Evolutionary conservation across 1,140 invertebrate species (phyloP).

Genomic region (Tetragonula clypearis): DNA sequence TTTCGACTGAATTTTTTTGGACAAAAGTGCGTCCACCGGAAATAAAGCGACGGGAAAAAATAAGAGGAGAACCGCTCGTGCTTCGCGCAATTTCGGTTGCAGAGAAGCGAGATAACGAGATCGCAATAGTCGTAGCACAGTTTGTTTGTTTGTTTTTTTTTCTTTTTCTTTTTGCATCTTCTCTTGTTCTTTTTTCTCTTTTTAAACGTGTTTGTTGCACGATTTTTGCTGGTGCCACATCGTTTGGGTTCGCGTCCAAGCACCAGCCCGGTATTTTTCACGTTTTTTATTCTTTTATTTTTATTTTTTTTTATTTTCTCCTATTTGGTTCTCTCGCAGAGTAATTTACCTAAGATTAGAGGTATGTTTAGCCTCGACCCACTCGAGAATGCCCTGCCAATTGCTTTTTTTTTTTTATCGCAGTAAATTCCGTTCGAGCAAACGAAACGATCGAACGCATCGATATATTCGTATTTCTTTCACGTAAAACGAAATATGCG

Average conservation of each 20-base stretch:
- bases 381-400: constrained; percentile 54
- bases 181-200: background rate
- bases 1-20: background rate
- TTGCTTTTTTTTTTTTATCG: constrained; percentile 20
- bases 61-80: background rate
- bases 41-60: background rate
- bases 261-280: background rate
- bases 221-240: background rate
- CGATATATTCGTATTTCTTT: background rate
- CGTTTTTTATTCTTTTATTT: no score
- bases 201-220: background rate
- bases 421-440: constrained; percentile 14
- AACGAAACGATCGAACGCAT: constrained; percentile 27
- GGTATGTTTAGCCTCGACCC: constrained; percentile 59
- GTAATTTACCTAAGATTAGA: constrained; percentile 36
- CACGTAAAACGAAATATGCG: background rate
- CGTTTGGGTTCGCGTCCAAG: background rate
- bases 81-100: background rate
- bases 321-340: background rate
- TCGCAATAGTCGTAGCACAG: constrained; percentile 33
- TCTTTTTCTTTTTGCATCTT: background rate
- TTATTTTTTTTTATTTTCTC: no score
- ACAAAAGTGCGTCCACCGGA: background rate
- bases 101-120: constrained; percentile 33
- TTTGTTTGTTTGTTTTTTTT: background rate